phyloP scores from a whole-genome alignment of 2,113 vertebrate species.

The Athene noctua region DNA sequence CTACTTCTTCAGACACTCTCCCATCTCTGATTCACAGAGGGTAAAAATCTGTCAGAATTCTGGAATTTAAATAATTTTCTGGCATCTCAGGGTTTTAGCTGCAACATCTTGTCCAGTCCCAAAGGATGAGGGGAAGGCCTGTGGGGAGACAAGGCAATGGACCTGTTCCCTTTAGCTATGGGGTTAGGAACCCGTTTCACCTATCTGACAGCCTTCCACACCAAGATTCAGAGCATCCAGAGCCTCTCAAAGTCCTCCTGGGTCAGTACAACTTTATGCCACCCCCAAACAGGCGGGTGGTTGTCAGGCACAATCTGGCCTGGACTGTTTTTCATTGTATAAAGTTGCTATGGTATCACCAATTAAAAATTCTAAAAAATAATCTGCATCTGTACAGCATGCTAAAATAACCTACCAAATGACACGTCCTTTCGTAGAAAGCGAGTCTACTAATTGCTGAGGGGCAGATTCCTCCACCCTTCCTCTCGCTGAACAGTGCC shows the following conservation, averaged over 20 bases:
- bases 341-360: slow-evolving; percentile 70
- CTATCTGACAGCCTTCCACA: not conserved
- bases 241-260: slow-evolving; percentile 15
- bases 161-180: not conserved
- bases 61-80: not conserved
- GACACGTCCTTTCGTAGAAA: slow-evolving; percentile 70
- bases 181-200: not conserved
- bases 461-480: slow-evolving; percentile 67
- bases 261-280: slow-evolving; percentile 50
- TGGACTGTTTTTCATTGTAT: slow-evolving; percentile 67
- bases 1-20: not conserved
- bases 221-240: not conserved
- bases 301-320: slow-evolving; percentile 67
- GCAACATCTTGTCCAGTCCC: not conserved
- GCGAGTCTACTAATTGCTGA: slow-evolving; percentile 67
- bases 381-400: slow-evolving; percentile 70
- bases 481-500: slow-evolving; percentile 53
- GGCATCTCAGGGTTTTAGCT: not conserved
- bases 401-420: slow-evolving; percentile 70
- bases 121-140: not conserved
- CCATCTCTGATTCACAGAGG: not conserved
- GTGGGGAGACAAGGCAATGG: not conserved
- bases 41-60: not conserved
- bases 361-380: slow-evolving; percentile 72
- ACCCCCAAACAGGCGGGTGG: slow-evolving; percentile 63